Base-by-base conservation (phyloP, 2,888 invertebrate species). In the Ommatoiulus sabulosus region DNA sequence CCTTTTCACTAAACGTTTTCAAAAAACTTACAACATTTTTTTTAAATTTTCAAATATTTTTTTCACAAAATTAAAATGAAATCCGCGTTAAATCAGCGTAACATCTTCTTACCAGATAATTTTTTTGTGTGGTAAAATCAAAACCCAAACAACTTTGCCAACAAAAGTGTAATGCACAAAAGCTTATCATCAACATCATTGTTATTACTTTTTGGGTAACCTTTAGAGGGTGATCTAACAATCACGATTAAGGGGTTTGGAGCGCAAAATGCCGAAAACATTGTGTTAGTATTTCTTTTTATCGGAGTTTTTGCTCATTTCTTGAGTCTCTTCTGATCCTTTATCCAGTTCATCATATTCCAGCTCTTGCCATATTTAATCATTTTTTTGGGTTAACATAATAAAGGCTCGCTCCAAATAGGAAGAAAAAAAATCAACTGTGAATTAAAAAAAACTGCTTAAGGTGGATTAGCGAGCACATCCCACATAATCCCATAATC, bases 381-480 rank as follows among this genome's bases (percentile, higher is more conserved):
- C 80, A 80, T 80, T 35, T 35, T 63, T 72, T 80, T 80, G 80
- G 80, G 80, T 80, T 80, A 80, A 43, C 80, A 80, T 35, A 80
- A 80, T 80, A 80, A 80, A 35, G 35, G 80, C 80, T 80, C 35
- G 80, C 80, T 80, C 80, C 80, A 80, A 24, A 80, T 80, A 80
- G 15, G 80, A 24, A 15, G 35, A 80, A 80, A 43, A 35, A 35
- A 35, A 35, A 35, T 35, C 35, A 35, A 35, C 35, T 35, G 35
- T 35, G 35, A 2, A 35, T 35, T 35, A 35, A 35, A 35, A 52
- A 52, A 52, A 52, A 52, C 52, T 24, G n/a, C 6, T 7, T 72
- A 24, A 72, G 24, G 72, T 72, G 72, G 24, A 24, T 72, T 72
- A 24, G 24, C 72, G 24, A 80, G 80, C 80, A 43, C 80, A 80